These are phyloP conservation scores for Sebastes elongatus DNA, from an alignment of 2,797 vertebrate genomes.

Conservation along the genomic window DNA sequence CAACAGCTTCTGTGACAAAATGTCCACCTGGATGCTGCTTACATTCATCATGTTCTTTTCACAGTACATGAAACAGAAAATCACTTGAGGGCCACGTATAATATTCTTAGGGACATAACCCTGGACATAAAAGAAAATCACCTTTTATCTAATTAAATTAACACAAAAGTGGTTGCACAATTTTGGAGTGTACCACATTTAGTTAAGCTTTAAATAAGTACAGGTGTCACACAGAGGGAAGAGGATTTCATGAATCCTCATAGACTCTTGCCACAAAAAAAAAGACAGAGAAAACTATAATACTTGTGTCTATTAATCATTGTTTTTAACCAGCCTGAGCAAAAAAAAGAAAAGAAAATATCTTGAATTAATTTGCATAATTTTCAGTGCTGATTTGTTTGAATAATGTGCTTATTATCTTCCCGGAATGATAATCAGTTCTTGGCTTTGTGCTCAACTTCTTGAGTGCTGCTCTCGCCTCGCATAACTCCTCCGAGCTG, in stretches of 20 bases:
- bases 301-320: conserved; percentile 59
- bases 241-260: conserved; percentile 20
- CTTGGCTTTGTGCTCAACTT: conserved; percentile 53
- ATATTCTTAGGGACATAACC: no score
- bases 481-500: conserved; percentile 26
- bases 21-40: no score
- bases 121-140: no score
- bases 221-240: background rate
- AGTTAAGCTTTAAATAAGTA: background rate
- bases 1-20: no score
- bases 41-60: no score
- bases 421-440: conserved; percentile 64
- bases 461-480: conserved; percentile 43
- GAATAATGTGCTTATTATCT: conserved; percentile 64
- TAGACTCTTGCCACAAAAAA: background rate
- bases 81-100: no score
- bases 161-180: no score
- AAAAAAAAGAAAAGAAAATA: background rate
- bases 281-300: background rate
- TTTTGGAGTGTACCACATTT: background rate
- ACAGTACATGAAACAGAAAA: no score
- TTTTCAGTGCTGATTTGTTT: conserved; percentile 61
- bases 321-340: conserved; percentile 46
- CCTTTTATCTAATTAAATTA: no score
- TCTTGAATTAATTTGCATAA: conserved; percentile 70